Evolutionary conservation across 2,113 vertebrate genomes (phyloP).

Genomic region (Atrichornis clamosus): DNA sequence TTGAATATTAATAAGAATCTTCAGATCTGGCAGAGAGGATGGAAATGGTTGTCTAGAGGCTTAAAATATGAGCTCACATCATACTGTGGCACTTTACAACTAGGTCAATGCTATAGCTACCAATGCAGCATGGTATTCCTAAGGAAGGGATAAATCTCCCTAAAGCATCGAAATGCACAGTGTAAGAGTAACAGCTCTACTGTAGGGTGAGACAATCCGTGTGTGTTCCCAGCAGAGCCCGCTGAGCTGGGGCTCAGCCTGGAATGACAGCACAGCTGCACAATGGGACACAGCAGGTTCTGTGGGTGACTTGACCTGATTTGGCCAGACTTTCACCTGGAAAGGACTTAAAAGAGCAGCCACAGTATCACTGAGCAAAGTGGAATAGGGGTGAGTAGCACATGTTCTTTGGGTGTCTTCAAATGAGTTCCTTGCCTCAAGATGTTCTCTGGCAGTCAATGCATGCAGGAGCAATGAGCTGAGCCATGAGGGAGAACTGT

Average conservation of each 20-base stretch:
- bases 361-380: neutral
- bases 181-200: neutral
- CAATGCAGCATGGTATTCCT: neutral
- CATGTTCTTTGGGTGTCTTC: neutral
- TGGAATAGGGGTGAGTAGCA: neutral
- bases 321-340: neutral
- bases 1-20: neutral
- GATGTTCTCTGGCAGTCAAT: neutral
- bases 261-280: neutral
- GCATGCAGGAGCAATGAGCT: neutral
- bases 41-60: neutral
- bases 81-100: neutral
- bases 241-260: neutral
- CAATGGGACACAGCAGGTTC: neutral
- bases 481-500: neutral
- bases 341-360: neutral
- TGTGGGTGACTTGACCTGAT: fast-evolving
- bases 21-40: neutral
- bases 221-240: neutral
- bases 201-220: neutral
- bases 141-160: neutral
- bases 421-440: neutral
- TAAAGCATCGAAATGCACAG: neutral
- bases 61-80: neutral
- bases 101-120: neutral